Conservation (phyloP, 2,797 vertebrate genomes). For the Microchirus variegatus region DNA sequence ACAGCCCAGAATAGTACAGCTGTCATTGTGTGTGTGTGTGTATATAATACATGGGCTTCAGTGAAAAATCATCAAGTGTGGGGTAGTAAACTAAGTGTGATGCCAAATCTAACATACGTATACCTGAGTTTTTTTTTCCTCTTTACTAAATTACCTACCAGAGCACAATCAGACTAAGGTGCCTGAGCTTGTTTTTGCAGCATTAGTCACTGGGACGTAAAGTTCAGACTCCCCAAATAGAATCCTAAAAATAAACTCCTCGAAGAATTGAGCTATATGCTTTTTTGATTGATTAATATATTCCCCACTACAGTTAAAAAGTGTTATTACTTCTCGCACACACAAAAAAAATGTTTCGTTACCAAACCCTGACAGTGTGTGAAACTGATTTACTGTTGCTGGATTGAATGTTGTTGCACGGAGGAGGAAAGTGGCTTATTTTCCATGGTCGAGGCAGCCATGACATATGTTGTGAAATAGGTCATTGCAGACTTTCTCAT, state of each 20-base stretch:
- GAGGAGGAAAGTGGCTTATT: constrained; percentile 63
- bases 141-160: constrained; percentile 43
- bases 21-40: constrained; percentile 4
- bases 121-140: constrained; percentile 29
- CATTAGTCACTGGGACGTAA: constrained; percentile 24
- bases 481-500: constrained; percentile 60
- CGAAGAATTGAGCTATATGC: constrained; percentile 16
- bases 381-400: constrained; percentile 66
- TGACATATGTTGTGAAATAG: constrained; percentile 72
- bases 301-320: constrained; percentile 28
- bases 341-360: constrained; percentile 31
- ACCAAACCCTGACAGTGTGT: constrained; percentile 48
- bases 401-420: constrained; percentile 65
- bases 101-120: constrained; percentile 47
- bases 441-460: constrained; percentile 64
- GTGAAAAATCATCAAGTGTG: constrained; percentile 28
- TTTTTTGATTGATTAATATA: constrained; percentile 48
- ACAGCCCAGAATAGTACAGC: constrained; percentile 27
- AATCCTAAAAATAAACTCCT: constrained; percentile 51
- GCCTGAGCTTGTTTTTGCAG: constrained; percentile 46
- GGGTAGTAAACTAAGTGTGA: constrained; percentile 13
- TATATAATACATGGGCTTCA: constrained; percentile 17
- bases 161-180: constrained; percentile 43
- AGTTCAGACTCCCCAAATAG: constrained; percentile 34
- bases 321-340: constrained; percentile 18